Evolutionary conservation across 2,888 invertebrate genomes (phyloP), one percentile per base, ranked within the genome.

Genomic region (Hesperia comma): DNA sequence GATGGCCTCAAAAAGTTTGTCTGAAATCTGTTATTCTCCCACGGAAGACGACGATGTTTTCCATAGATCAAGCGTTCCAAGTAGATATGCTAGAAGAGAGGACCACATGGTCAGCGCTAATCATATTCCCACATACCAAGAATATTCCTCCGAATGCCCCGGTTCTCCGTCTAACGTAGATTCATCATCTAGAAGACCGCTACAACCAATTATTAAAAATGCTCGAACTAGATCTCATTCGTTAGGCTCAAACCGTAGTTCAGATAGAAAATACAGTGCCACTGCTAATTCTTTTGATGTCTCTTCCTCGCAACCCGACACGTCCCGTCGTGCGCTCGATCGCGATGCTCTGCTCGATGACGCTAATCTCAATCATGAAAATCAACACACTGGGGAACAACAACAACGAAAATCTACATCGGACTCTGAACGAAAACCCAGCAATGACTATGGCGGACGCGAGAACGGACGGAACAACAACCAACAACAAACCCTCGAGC

Each of bases 401-500:
- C 68, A 71, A 77, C 71, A 73, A 71, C 71, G 74, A 72, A 74
- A 74, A 73, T 70, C 73, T 71, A 75, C 77, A 77, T 74, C 86
- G 81, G 80, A 72, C 66, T 63, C 86, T 74, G 85, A 84, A 85
- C 80, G 86, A 41, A 67, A 61, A 61, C 10, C n/a, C 81, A 94
- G 94, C 81, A 95, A 95, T 83, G 95, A 95, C 75, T 95, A 95
- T 72, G 93, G 94, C 71, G 88, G 90, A 19, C 90, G 94, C 41
- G 95, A 94, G 73, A 94, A 94, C 67, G 94, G 91, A 4, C 86
- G 90, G 79, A 94, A 83, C 84, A 94, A 82, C 82, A 84, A 84
- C 66, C 89, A 93, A 71, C 93, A 90, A 70, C 94, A 94, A 63
- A 92, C 88, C 15, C 75, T 92, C 54, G 93, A 93, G 68, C 80